A percentile compares a stretch with the other conserved stretches of the same genome.
Evolutionary conservation across 2,113 vertebrate genomes (phyloP).

Genomic region (Illadopsis cleaveri): DNA sequence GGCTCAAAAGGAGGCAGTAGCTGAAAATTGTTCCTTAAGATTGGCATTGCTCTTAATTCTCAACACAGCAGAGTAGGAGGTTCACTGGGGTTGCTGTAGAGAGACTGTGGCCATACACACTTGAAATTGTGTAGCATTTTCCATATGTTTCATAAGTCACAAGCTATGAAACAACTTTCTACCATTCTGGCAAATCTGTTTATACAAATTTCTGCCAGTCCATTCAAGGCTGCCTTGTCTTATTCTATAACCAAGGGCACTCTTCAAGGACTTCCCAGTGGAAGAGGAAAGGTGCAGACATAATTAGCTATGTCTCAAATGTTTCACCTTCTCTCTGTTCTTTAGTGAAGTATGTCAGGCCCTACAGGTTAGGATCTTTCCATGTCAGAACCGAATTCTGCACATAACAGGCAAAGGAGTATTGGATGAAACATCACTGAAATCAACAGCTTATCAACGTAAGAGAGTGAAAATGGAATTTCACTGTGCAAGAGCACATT

Average conservation of each 20-base stretch:
- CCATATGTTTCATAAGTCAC: neutral
- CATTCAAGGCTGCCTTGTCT: neutral
- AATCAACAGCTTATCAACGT: neutral
- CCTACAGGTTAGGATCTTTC: neutral
- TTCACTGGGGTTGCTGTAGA: neutral
- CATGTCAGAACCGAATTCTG: neutral
- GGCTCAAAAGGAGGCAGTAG: neutral
- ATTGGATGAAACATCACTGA: neutral
- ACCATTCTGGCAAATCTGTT: conserved; percentile 26
- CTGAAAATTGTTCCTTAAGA: neutral
- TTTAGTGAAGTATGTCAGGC: neutral
- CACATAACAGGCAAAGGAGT: neutral
- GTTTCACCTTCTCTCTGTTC: neutral
- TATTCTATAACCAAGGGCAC: neutral
- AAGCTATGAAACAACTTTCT: neutral
- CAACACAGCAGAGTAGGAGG: neutral
- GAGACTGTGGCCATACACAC: neutral
- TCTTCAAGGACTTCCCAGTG: neutral
- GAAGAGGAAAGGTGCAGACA: neutral
- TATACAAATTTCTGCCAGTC: conserved; percentile 16
- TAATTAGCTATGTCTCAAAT: neutral
- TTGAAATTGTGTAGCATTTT: neutral
- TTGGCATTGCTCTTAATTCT: neutral
- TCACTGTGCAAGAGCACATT: neutral
- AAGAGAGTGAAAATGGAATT: neutral